phyloP scores from a whole-genome alignment of 2,888 invertebrate genomes.

The Selenia dentaria region DNA sequence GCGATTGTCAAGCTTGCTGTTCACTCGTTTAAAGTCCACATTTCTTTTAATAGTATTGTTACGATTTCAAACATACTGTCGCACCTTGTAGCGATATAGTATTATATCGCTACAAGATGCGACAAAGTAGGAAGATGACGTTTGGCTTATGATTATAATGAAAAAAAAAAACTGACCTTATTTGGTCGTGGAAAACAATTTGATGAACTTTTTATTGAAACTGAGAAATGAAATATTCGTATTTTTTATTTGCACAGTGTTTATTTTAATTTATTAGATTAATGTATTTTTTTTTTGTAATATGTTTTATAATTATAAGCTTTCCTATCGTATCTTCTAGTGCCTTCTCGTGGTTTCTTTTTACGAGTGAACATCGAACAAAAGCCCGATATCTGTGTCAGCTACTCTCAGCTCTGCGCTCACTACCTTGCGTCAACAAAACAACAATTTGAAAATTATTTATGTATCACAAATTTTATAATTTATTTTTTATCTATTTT shows the following conservation, averaged over 20 bases:
- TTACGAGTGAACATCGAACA: conserved; percentile 21
- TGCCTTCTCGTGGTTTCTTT: conserved; percentile 5
- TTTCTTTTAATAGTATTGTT: conserved; percentile 1
- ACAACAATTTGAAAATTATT: conserved; percentile 61
- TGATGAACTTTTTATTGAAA: too few species aligned
- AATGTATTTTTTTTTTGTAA: too few species aligned
- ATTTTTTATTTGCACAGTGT: too few species aligned
- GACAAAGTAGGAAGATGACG: too few species aligned
- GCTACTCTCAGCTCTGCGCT: conserved; percentile 47
- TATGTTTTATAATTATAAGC: background rate
- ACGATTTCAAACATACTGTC: too few species aligned
- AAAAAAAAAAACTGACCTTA: too few species aligned
- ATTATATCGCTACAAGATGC: too few species aligned
- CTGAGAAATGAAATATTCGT: too few species aligned
- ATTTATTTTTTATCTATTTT: conserved; percentile 44
- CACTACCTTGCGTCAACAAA: conserved; percentile 55
- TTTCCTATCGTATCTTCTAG: background rate
- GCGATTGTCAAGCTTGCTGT: conserved; percentile 25
- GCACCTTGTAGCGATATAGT: too few species aligned
- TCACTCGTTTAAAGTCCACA: conserved; percentile 19
- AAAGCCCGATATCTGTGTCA: conserved; percentile 44
- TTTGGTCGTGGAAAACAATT: too few species aligned
- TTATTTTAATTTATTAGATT: too few species aligned
- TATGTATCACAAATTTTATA: conserved; percentile 63
- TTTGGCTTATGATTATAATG: too few species aligned